Percentiles rank a stretch among this genome's conserved stretches.
Conservation (phyloP, 2,113 vertebrate genomes). For the Argyrosomus japonicus region DNA sequence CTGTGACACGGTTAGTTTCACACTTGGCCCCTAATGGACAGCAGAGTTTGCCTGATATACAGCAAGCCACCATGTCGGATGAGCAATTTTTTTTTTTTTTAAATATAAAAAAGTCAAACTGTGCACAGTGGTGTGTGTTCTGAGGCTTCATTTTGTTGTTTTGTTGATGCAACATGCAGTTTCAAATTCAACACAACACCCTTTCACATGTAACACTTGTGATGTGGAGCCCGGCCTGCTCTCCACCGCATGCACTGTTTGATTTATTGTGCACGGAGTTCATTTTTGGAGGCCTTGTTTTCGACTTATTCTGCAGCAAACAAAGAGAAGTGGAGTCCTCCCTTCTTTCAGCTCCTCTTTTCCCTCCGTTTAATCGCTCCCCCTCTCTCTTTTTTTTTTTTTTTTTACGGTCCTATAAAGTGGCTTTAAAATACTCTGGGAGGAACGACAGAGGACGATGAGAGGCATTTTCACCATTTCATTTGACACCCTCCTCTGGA, state of each 20-base stretch:
- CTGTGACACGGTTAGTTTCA: slow-evolving; percentile 71
- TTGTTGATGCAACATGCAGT: background rate
- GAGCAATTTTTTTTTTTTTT: slow-evolving; percentile 5
- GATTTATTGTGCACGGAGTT: slow-evolving; percentile 61
- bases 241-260: slow-evolving; percentile 15
- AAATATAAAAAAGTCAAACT: background rate
- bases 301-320: slow-evolving; percentile 55
- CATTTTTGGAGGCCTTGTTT: slow-evolving; percentile 59
- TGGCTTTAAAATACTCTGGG: slow-evolving; percentile 74
- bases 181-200: background rate
- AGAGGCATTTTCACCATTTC: slow-evolving; percentile 51
- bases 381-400: no score
- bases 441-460: slow-evolving; percentile 57
- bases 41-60: slow-evolving; percentile 40
- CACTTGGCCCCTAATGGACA: slow-evolving; percentile 59
- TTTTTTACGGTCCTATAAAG: slow-evolving; percentile 82
- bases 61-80: slow-evolving; percentile 61
- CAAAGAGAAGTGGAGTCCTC: slow-evolving; percentile 45
- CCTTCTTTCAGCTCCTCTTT: slow-evolving; percentile 60
- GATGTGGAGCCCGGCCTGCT: slow-evolving; percentile 6
- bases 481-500: slow-evolving; percentile 43
- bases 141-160: slow-evolving; percentile 22
- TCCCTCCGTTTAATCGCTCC: slow-evolving; percentile 72
- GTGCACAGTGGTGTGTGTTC: background rate
- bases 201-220: background rate